Evolutionary conservation across 2,113 vertebrate genomes (phyloP).

Genomic region (Xiphias gladius): DNA sequence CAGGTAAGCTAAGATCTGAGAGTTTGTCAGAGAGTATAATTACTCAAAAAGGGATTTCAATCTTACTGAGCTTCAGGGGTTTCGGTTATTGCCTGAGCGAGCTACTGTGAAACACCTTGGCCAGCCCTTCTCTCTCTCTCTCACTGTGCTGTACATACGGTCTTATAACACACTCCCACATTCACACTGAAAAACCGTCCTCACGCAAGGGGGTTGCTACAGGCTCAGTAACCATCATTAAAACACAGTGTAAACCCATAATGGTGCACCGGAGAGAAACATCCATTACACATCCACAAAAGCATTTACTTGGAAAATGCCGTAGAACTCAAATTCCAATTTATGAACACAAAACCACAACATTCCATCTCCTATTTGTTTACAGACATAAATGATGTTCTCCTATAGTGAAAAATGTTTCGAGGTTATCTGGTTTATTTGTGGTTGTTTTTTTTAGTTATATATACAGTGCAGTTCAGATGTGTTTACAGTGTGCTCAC

Average conservation of each 20-base stretch:
- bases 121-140: not conserved
- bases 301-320: not conserved
- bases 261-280: conserved; percentile 18
- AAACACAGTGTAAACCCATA: conserved; percentile 33
- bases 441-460: too few relatives aligned
- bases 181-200: conserved; percentile 28
- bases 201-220: not conserved
- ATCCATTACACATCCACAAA: not conserved
- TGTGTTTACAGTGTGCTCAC: not conserved
- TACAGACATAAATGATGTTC: too few relatives aligned
- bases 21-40: conserved; percentile 26
- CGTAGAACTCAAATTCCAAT: not conserved
- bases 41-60: conserved; percentile 37
- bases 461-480: not conserved
- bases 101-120: conserved; percentile 19
- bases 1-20: not conserved
- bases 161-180: conserved; percentile 43
- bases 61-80: conserved; percentile 26
- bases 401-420: not conserved
- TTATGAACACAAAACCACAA: not conserved
- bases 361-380: not conserved
- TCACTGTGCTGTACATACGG: conserved; percentile 20
- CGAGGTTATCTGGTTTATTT: not conserved
- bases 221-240: conserved; percentile 18
- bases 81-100: conserved; percentile 5